Evolutionary conservation across 2,797 vertebrate genomes (phyloP), one percentile per base, ranked within the genome.

Genomic region (Diplodus puntazzo): DNA sequence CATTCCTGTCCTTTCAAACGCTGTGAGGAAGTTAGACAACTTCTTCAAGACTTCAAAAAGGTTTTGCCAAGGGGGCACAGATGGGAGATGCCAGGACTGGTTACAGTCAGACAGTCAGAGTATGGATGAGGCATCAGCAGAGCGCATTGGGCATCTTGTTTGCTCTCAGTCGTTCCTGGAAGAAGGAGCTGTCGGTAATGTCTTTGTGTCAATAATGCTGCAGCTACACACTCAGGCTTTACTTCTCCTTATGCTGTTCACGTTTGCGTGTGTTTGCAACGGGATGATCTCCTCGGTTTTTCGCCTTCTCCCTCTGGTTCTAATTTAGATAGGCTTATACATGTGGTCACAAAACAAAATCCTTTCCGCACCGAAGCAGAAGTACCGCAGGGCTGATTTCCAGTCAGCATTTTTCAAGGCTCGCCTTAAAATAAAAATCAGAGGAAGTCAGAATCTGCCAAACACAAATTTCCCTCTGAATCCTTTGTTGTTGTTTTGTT

Each of bases 1-100:
- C 63, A 46, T 65, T 21, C 50, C 30, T 85, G 79, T 86, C 84
- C 65, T 80, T 79, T 88, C 70, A 82, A 82, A 67, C 75, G 62
- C 66, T 68, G 52, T 60, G 62, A 68, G 55, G 76, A 83, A 79
- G 75, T 80, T 59, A 39, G 72, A 83, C 71, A 92, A 88, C 75
- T 82, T 92, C 83, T 88, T 92, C 73, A 65, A 86, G 87, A 93
- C 89, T 92, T 93, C 87, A 94, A 91, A 94, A 91, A 92, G 81
- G 77, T 87, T 91, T 92, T 77, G 79, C 74, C 68, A 72, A 74
- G 60, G 77, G 79, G 69, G 46, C 80, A 92, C 94, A 95, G 92
- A 95, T 94, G 94, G 91, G 65, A 83, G 77, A 90, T 87, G 92
- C 83, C 91, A 88, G 49, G 61, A 72, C 60, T 59, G 50, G 84